These are phyloP conservation scores for Xylophagus ater DNA, from an alignment of 2,888 invertebrate genomes.

Conservation along the genomic window DNA sequence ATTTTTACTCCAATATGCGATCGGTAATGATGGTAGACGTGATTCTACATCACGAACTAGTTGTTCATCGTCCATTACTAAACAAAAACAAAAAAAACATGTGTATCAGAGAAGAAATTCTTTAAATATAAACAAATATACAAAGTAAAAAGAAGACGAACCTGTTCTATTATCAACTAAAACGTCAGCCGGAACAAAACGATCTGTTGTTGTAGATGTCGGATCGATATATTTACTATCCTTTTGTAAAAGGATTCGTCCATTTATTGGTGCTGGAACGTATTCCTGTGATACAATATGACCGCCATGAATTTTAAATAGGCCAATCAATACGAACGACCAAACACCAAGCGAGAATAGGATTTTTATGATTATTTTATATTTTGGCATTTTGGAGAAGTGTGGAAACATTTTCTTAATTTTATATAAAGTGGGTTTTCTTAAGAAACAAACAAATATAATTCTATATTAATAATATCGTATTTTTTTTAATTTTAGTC, in stretches of 20 bases:
- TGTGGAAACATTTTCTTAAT: no score
- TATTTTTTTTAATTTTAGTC: no score
- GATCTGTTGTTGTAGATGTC: slow-evolving; percentile 39
- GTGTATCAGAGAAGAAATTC: no score
- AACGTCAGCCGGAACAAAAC: slow-evolving; percentile 37
- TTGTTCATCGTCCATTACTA: slow-evolving; percentile 53
- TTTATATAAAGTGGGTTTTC: no score
- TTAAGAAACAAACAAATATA: no score
- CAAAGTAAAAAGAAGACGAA: slow-evolving; percentile 18
- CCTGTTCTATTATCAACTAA: slow-evolving; percentile 39
- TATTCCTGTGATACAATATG: slow-evolving; percentile 36
- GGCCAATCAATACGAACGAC: slow-evolving; percentile 38
- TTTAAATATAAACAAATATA: no score
- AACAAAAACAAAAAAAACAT: not conserved
- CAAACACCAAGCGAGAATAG: slow-evolving; percentile 38
- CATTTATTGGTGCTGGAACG: slow-evolving; percentile 32
- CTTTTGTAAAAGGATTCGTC: slow-evolving; percentile 36
- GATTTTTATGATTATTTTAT: slow-evolving; percentile 36
- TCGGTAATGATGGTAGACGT: slow-evolving; percentile 71
- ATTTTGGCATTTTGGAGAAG: slow-evolving; percentile 33
- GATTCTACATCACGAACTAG: slow-evolving; percentile 67
- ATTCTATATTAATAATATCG: no score
- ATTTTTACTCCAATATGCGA: slow-evolving; percentile 74
- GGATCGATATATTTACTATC: slow-evolving; percentile 33
- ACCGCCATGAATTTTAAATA: slow-evolving; percentile 37